Conservation (phyloP, 2,888 invertebrate genomes). For the Sarcophaga subvicina region DNA sequence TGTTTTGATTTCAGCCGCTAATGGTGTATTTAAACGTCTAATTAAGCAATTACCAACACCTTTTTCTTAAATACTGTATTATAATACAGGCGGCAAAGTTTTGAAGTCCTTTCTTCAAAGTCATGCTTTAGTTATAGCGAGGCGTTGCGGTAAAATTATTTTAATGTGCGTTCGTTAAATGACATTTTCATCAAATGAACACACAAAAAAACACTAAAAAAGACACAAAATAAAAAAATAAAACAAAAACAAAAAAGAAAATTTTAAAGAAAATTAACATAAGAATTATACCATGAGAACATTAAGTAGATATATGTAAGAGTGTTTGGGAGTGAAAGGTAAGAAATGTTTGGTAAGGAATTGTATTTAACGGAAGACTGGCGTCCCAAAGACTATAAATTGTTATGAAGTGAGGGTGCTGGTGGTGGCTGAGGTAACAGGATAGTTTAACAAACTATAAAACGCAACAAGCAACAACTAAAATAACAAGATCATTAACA, state of each 20-base stretch:
- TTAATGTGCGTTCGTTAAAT: slow-evolving; percentile 10
- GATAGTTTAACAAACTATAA: slow-evolving; percentile 10
- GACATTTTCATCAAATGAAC: slow-evolving; percentile 56
- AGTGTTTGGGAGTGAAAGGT: neutral
- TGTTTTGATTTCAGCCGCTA: slow-evolving; percentile 65
- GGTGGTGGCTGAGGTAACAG: neutral
- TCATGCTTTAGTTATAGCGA: slow-evolving; percentile 8
- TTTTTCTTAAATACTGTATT: neutral
- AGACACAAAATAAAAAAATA: neutral
- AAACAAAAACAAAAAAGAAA: neutral
- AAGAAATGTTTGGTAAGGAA: neutral
- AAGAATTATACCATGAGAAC: slow-evolving; percentile 61
- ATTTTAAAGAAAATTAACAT: slow-evolving; percentile 46
- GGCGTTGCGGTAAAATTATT: neutral
- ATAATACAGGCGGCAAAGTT: slow-evolving; percentile 24
- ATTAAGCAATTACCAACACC: slow-evolving; percentile 64
- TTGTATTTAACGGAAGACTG: slow-evolving; percentile 72
- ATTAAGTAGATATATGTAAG: neutral
- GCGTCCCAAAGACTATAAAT: slow-evolving; percentile 73
- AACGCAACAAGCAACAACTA: slow-evolving; percentile 57
- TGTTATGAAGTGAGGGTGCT: slow-evolving; percentile 65
- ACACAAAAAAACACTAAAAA: neutral
- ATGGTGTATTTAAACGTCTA: slow-evolving; percentile 64
- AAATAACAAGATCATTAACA: slow-evolving; percentile 74
- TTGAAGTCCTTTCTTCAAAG: slow-evolving; percentile 49